Base-by-base conservation (phyloP, 92 coral and sea anemone genomes). In the Pocillopora meandrina region DNA sequence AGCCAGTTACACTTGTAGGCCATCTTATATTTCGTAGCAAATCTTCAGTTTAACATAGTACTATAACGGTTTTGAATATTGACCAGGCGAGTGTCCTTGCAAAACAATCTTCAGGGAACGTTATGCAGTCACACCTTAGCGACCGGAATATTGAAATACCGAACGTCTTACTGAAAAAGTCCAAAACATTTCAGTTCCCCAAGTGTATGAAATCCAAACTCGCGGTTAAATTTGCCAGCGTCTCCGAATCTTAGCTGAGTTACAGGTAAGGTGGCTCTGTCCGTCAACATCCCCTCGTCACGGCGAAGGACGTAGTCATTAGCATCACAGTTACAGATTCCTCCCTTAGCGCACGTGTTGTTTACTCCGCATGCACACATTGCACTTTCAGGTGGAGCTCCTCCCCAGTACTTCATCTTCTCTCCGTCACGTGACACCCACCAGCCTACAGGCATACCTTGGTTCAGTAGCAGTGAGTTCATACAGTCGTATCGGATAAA, bases 341-440 rank as follows among this genome's bases (percentile, higher is more conserved):
- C 17, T 3, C 93, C 84, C 2, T 42, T 58, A 19, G 79, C 87
- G 72, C 93, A 92, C 10, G 88, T 65, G 77, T 71, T 75, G 71
- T 31, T 84, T 74, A 89, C 31, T 16, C 90, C 95, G 75, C 95
- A 92, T 62, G 91, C 93, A 90, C 93, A 90, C 85, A 61, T 89
- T 68, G 90, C 80, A 9, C 93, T 80, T 21, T 92, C 91, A n/a
- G 92, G 91, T 8, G 84, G 6, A 52, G 93, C 93, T 23, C 98
- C 95, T 8, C 98, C 95, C 95, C 95, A 93, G 92, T 93, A 89
- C 52, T 74, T 72, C 95, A 93, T 93, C 74, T 80, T 89, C 58
- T 52, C 23, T 10, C 91, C 90, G 34, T 87, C 91, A 71, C 97
- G 90, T 77, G 97, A 93, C 66, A 93, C 95, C 97, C 97, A 93